phyloP scores from a whole-genome alignment of 2,113 vertebrate species.

The Stegostoma tigrinum region DNA sequence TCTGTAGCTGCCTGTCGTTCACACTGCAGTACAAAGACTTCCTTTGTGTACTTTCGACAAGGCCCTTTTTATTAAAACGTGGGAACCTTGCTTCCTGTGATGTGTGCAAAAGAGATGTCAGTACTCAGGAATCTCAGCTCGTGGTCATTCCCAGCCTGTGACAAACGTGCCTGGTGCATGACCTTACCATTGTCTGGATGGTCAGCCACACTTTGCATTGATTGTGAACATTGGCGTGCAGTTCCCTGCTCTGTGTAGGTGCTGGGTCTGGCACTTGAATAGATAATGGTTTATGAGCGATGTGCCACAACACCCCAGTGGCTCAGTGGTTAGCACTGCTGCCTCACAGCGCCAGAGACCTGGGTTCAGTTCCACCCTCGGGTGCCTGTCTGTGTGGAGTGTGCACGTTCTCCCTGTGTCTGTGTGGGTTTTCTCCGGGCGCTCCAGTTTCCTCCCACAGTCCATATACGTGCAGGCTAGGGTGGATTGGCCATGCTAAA shows the following conservation, averaged over 20 bases:
- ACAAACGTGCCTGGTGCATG: neutral
- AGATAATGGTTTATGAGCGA: neutral
- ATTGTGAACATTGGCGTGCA: neutral
- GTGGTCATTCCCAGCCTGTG: neutral
- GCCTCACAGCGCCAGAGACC: no score
- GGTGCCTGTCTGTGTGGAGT: no score
- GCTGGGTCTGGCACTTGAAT: neutral
- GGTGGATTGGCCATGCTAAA: no score
- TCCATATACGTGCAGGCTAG: no score
- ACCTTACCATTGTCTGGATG: neutral
- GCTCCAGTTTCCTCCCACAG: no score
- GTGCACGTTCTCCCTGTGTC: no score
- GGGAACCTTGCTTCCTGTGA: neutral
- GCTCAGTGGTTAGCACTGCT: no score
- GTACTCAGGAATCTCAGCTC: neutral
- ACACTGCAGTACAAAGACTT: neutral
- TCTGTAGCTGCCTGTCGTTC: neutral
- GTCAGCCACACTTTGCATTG: neutral
- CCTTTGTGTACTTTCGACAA: neutral
- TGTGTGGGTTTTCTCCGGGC: no score
- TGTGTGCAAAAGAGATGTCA: neutral
- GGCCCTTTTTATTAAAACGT: constrained; percentile 1
- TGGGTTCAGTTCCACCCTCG: no score
- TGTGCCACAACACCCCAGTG: neutral
- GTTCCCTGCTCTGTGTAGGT: neutral